Evolutionary conservation across 1,140 invertebrate genomes (phyloP).

Genomic region (Meteorus sp.): DNA sequence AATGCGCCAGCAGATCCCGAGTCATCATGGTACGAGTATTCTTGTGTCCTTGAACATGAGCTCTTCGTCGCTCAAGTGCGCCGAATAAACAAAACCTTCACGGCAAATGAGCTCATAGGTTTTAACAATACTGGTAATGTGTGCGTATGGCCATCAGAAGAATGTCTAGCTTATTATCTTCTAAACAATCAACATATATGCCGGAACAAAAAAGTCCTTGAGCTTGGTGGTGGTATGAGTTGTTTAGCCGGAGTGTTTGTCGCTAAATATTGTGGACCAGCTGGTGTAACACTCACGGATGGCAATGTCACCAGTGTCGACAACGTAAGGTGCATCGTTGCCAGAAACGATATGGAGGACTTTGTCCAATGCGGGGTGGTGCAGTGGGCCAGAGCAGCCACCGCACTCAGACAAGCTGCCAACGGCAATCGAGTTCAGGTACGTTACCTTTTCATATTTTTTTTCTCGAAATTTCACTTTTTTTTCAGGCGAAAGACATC

Average conservation of each 20-base stretch:
- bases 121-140: constrained; percentile 93
- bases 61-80: constrained; percentile 62
- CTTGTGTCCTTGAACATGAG: constrained; percentile 50
- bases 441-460: constrained; percentile 21
- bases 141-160: constrained; percentile 88
- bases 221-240: constrained; percentile 85
- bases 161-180: constrained; percentile 77
- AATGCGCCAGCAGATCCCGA: constrained; percentile 38
- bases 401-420: constrained; percentile 38
- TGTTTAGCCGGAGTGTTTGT: constrained; percentile 77
- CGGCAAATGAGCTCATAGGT: constrained; percentile 73
- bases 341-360: constrained; percentile 63
- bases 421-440: constrained; percentile 46
- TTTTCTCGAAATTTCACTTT: not conserved
- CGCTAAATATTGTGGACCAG: constrained; percentile 68
- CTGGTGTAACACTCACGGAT: constrained; percentile 71
- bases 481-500: not conserved
- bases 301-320: constrained; percentile 77
- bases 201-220: constrained; percentile 69
- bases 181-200: constrained; percentile 70
- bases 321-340: constrained; percentile 70
- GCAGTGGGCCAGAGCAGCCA: constrained; percentile 55
- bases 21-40: constrained; percentile 60
- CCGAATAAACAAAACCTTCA: constrained; percentile 65
- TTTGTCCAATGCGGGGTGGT: constrained; percentile 53